Percentiles rank a stretch among this genome's conserved stretches.
Conservation (phyloP, 2,888 invertebrate species). For the Cheilosia vernalis region DNA sequence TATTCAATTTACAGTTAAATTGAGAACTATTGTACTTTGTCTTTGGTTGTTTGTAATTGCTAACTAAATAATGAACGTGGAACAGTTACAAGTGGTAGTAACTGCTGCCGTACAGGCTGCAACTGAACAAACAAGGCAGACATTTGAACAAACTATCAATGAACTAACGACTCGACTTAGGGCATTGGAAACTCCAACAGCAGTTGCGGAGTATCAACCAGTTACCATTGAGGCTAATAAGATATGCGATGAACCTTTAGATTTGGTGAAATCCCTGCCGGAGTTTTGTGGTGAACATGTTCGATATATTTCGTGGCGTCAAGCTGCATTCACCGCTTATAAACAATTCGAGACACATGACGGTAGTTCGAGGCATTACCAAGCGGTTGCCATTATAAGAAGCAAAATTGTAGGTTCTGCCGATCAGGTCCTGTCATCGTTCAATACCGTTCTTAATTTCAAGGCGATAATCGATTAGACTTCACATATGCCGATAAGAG, state of each 20-base stretch:
- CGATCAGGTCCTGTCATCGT: slow-evolving; percentile 50
- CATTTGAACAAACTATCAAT: background rate
- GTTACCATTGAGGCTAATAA: no score
- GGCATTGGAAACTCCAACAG: no score
- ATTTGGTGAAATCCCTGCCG: slow-evolving; percentile 14
- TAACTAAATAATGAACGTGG: slow-evolving; percentile 6
- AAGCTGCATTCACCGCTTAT: slow-evolving; percentile 12
- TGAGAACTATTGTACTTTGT: background rate
- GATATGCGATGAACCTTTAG: no score
- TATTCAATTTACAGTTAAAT: background rate
- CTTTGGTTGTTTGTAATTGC: slow-evolving; percentile 7
- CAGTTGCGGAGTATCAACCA: no score
- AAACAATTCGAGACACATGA: slow-evolving; percentile 29
- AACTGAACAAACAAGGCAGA: slow-evolving; percentile 3
- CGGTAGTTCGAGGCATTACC: no score
- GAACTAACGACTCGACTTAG: background rate
- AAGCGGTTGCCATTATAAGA: slow-evolving; percentile 51
- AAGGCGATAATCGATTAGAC: slow-evolving; percentile 58
- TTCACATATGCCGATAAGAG: slow-evolving; percentile 67
- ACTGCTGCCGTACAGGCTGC: slow-evolving; percentile 9
- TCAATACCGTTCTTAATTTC: slow-evolving; percentile 67
- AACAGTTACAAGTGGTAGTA: slow-evolving; percentile 13
- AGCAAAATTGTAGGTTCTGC: slow-evolving; percentile 51
- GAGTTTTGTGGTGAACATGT: slow-evolving; percentile 22
- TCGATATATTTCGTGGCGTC: slow-evolving; percentile 27